A percentile compares a stretch with the other conserved stretches of the same genome.
phyloP scores from a whole-genome alignment of 2,797 vertebrate species.

The Hybognathus amarus region DNA sequence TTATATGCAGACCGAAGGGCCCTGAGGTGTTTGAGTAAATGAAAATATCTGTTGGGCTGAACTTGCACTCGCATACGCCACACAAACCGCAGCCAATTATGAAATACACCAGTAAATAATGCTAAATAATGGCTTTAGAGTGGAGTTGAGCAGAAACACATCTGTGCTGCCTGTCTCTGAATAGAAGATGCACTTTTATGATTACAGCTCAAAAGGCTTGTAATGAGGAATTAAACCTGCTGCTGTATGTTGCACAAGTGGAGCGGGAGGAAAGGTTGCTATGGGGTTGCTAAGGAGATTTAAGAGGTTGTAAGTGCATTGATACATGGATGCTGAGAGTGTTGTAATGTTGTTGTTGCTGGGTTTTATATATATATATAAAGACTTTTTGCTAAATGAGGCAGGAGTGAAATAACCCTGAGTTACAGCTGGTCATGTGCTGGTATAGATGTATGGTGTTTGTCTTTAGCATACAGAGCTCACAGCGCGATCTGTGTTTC shows the following conservation, averaged over 20 bases:
- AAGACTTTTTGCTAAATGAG: no score
- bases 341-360: background rate
- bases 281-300: background rate
- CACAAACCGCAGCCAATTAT: slow-evolving; percentile 8
- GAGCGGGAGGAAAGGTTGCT: background rate
- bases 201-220: background rate
- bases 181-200: background rate
- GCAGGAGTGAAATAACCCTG: background rate
- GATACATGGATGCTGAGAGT: no score
- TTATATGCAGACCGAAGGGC: slow-evolving; percentile 12
- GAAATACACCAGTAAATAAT: slow-evolving; percentile 20
- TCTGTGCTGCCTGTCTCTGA: background rate
- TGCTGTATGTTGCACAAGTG: background rate
- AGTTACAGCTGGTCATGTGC: background rate
- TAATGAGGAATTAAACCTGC: background rate
- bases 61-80: background rate
- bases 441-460: background rate
- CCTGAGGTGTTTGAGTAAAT: slow-evolving; percentile 47
- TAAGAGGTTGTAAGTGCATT: background rate
- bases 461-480: background rate
- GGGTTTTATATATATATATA: no score
- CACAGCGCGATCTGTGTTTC: background rate
- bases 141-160: background rate
- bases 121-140: slow-evolving; percentile 16
- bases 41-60: slow-evolving; percentile 15